phyloP scores from a whole-genome alignment of 2,797 vertebrate genomes.

The Mormyrops attenuatus region DNA sequence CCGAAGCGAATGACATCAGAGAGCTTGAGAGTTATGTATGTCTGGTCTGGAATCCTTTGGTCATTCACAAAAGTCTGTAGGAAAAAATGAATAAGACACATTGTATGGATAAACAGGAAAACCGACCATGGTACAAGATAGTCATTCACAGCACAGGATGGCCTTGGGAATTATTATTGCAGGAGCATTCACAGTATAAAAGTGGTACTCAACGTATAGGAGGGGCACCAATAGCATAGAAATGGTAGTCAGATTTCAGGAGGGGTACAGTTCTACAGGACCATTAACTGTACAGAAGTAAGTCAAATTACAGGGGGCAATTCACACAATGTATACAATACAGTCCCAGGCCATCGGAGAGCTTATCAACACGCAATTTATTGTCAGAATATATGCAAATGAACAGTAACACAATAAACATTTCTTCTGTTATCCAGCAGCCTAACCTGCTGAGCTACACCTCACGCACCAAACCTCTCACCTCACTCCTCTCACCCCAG shows the following conservation, averaged over 20 bases:
- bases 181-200: neutral
- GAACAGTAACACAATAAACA: neutral
- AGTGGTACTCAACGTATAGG: neutral
- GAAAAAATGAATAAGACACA: neutral
- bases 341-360: neutral
- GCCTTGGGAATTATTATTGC: neutral
- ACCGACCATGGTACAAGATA: neutral
- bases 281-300: neutral
- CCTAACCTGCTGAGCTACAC: neutral
- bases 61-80: slow-evolving; percentile 94
- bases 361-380: neutral
- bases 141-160: neutral
- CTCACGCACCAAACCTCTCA: neutral
- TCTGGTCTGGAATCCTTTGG: slow-evolving; percentile 93
- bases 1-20: slow-evolving; percentile 92
- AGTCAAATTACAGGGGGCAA: neutral
- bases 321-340: neutral
- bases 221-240: neutral
- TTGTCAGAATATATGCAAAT: neutral
- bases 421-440: neutral
- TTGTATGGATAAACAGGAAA: neutral
- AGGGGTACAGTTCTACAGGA: neutral
- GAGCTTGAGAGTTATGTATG: slow-evolving; percentile 88
- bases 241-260: neutral
- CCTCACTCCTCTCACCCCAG: neutral